Evolutionary conservation across 2,797 vertebrate genomes (phyloP).

Genomic region (Myotis vivesi): DNA sequence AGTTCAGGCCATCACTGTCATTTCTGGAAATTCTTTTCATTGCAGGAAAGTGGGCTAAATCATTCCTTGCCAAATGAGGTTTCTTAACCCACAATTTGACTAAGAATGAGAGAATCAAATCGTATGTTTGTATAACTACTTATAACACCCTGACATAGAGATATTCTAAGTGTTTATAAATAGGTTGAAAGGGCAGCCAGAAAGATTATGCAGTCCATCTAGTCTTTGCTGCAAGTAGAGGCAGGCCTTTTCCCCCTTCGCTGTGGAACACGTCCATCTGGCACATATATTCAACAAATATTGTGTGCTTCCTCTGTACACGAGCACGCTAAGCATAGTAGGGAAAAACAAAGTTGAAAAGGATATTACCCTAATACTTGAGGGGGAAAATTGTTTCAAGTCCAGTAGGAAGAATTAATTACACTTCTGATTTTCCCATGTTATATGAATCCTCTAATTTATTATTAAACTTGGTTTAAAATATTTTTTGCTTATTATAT

Average conservation of each 20-base stretch:
- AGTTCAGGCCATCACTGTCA: not conserved
- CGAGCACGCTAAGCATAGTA: not conserved
- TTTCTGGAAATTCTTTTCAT: conserved; percentile 48
- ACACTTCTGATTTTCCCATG: not conserved
- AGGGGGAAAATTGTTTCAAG: not conserved
- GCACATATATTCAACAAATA: not conserved
- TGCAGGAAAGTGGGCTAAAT: not conserved
- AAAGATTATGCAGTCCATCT: not conserved
- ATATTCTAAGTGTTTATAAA: conserved; percentile 14
- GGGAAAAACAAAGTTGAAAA: not conserved
- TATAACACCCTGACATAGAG: conserved; percentile 10
- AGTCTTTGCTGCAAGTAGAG: not conserved
- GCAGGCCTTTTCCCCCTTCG: not conserved
- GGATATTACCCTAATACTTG: not conserved
- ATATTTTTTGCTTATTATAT: not conserved
- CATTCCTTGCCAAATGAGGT: conserved; percentile 43
- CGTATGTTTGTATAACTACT: conserved; percentile 31
- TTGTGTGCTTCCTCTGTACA: not conserved
- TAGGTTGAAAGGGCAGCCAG: conserved; percentile 33
- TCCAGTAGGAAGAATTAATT: not conserved
- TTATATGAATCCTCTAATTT: not conserved
- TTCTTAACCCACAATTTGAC: conserved; percentile 44
- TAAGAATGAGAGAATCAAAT: conserved; percentile 51
- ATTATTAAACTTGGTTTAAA: conserved; percentile 10
- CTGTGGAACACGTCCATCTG: not conserved